Evolutionary conservation across 2,113 vertebrate genomes (phyloP), one percentile per base, ranked within the genome.

Genomic region (Carollia perspicillata): DNA sequence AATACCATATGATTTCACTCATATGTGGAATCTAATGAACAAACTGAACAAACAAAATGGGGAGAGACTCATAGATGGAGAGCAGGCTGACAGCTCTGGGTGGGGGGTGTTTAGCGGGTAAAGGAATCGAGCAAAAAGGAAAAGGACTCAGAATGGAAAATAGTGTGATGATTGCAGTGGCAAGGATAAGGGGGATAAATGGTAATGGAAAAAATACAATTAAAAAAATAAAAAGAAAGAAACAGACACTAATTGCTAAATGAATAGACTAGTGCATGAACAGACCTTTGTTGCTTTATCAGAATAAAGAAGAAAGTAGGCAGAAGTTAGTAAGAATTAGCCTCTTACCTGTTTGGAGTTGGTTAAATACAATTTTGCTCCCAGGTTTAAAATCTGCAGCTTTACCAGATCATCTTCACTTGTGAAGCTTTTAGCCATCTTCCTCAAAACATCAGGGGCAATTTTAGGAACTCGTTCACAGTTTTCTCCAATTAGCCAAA

Each of bases 401-500:
- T 99, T 99, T 28, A 99, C 99, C 42, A 99, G 99, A 96, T 99
- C 99, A 0, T 99, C 99, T 98, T 99, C 99, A 0, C 87, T 98
- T 0, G 99, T 99, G 98, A 99, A 99, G 51, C 91, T 99, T 98
- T 99, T 99, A 42, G 99, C 99, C 97, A 99, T 99, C 97, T 99
- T 99, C 37, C 99, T 99, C 75, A 99, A 98, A 42, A 99, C 99
- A 96, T 99, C 99, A 1, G 99, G 99, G 5, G 99, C 99, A 0
- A 99, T 99, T 98, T 99, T 99, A 10, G 99, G 99, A 95, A 99
- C 99, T 55, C 99, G 96, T 91, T 99, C 99, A 90, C 99, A 99
- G 97, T 99, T 99, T 95, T 99, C 99, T 0, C 99, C 99, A 5
- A 99, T 99, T 92, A 99, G 98, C 99, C 99, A 99, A 78, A 99